phyloP scores from a whole-genome alignment of 2,113 vertebrate species.

The Raja brachyura region DNA sequence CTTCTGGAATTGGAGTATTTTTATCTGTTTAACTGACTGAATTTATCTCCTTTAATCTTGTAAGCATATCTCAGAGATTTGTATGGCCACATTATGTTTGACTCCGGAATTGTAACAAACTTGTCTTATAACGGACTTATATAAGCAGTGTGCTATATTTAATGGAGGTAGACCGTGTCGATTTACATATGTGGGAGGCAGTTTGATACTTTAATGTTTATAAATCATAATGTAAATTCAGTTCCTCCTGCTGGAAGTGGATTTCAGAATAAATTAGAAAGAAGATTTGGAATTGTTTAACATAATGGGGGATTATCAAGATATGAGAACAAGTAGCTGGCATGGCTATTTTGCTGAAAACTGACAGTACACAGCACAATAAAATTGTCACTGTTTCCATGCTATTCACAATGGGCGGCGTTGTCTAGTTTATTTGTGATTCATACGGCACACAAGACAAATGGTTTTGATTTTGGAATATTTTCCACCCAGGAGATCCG shows the following conservation, averaged over 20 bases:
- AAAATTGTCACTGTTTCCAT: slow-evolving; percentile 5
- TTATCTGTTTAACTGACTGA: not conserved
- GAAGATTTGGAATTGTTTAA: not conserved
- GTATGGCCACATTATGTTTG: not conserved
- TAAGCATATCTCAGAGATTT: not conserved
- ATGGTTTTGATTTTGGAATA: slow-evolving; percentile 84
- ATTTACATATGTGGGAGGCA: not conserved
- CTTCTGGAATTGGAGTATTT: not conserved
- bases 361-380: not conserved
- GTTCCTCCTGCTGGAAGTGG: not conserved
- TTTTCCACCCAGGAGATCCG: slow-evolving; percentile 88
- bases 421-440: slow-evolving; percentile 53
- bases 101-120: not conserved
- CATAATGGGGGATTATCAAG: slow-evolving; percentile 2
- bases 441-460: slow-evolving; percentile 81
- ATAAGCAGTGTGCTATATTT: not conserved
- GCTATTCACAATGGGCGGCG: not conserved
- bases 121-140: not conserved
- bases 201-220: not conserved
- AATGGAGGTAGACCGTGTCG: not conserved
- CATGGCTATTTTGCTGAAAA: not conserved
- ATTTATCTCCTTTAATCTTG: not conserved
- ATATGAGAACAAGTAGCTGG: not conserved
- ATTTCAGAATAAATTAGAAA: not conserved
- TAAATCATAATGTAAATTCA: not conserved